Percentiles rank a stretch among this genome's conserved stretches.
Evolutionary conservation across 2,888 invertebrate genomes (phyloP).

Genomic region (Lottia gigantea): DNA sequence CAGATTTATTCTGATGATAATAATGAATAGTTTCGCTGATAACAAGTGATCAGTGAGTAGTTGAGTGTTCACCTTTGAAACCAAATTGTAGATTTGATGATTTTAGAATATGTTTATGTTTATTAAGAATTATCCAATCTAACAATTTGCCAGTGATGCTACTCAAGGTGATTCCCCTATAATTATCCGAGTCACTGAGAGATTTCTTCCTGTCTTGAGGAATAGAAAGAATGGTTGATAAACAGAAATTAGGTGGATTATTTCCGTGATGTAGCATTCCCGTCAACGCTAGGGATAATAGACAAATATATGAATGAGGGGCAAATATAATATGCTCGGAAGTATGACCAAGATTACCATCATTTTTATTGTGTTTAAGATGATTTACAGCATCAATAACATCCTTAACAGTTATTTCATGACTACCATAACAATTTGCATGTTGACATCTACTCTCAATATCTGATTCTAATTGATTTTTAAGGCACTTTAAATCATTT

Average conservation of each 20-base stretch:
- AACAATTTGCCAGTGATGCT: constrained; percentile 6
- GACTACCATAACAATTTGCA: not conserved
- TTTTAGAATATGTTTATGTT: not conserved
- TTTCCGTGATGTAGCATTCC: no score
- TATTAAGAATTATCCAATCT: not conserved
- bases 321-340: no score
- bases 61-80: not conserved
- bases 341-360: no score
- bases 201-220: not conserved
- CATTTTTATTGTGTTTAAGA: no score
- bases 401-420: not conserved
- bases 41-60: not conserved
- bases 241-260: not conserved
- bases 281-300: no score
- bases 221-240: not conserved
- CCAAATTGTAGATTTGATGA: constrained; percentile 1
- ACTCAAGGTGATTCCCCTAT: not conserved
- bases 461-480: constrained; percentile 3
- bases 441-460: not conserved
- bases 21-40: not conserved
- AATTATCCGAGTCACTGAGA: not conserved
- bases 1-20: not conserved
- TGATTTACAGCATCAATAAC: not conserved
- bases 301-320: no score
- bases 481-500: not conserved